phyloP scores from a whole-genome alignment of 2,113 vertebrate genomes.

The Pristiophorus japonicus region DNA sequence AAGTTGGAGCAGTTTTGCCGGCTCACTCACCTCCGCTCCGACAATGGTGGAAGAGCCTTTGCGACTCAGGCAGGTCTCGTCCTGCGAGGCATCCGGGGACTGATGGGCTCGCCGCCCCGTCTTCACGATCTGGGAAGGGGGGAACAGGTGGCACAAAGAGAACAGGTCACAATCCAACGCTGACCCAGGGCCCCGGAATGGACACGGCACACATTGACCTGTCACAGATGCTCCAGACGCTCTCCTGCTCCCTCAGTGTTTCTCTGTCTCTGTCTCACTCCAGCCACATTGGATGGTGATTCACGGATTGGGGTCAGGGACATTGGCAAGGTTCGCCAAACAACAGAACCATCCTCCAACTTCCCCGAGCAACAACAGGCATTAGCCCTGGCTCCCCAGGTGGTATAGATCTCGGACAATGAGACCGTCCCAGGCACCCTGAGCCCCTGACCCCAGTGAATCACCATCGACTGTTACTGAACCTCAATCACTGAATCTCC shows the following conservation, averaged over 20 bases:
- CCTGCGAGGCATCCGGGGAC: conserved; percentile 56
- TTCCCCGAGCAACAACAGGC: too few relatives aligned
- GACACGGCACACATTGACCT: background rate
- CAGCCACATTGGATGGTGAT: too few relatives aligned
- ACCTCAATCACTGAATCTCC: too few relatives aligned
- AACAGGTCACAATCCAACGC: background rate
- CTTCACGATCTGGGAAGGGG: conserved; percentile 60
- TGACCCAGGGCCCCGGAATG: background rate
- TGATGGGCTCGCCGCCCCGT: conserved; percentile 73
- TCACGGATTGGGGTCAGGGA: too few relatives aligned
- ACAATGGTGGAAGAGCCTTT: conserved; percentile 59
- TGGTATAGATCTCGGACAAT: too few relatives aligned
- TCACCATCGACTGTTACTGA: too few relatives aligned
- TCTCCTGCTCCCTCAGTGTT: background rate
- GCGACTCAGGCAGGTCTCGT: conserved; percentile 56
- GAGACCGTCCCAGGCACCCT: too few relatives aligned
- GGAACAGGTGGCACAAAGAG: background rate
- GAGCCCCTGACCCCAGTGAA: too few relatives aligned
- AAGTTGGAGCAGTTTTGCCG: background rate
- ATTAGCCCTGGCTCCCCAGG: too few relatives aligned
- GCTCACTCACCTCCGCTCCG: conserved; percentile 68
- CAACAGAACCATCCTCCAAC: too few relatives aligned
- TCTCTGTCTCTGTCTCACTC: background rate
- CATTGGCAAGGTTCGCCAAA: too few relatives aligned
- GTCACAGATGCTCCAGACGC: background rate